Base-by-base conservation (phyloP, 53 echinoderm and acorn worm species). In the Crossaster papposus region DNA sequence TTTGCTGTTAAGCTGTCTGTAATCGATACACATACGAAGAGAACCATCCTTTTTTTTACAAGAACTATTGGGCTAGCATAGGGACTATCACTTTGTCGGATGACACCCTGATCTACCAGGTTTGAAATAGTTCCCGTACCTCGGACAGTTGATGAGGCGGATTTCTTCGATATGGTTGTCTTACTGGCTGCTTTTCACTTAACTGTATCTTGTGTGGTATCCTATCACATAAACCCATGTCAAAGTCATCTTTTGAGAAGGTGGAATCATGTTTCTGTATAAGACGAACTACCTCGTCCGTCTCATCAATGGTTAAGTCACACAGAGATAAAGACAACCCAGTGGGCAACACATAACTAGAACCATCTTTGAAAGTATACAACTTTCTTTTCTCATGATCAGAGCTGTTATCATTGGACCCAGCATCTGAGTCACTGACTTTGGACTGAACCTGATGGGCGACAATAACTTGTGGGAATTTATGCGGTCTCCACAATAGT, bases 241-340 rank as follows among this genome's bases (percentile, higher is more conserved):
- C 92, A 83, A 92, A 89, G 4, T 92, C 83, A 79, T 83, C 92
- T 4, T 38, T 83, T 4, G 89, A 91, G 52, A 93, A 93, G 36
- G 64, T 13, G 8, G 53, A 52, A 13, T 52, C 53, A 13, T 52
- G 53, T 52, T 52, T 52, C 53, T 13, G 53, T 52, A 52, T 52
- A 7, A 52, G 13, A 7, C 53, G 13, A 52, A 52, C 53, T 10
- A 52, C 53, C 7, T 52, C 53, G 8, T 52, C 53, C 53, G 7
- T 52, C 7, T 52, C 53, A 7, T 52, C 53, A 10, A 7, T 13
- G 53, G 7, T 52, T 13, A 52, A 52, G 53, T 10, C 8, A 52
- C 53, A 52, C 7, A 13, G 13, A 52, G 8, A 7, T 52, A 52
- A 52, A 10, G 7, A 10, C 53, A 52, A 13, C 53, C 53, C 53